These are phyloP conservation scores for Drosophila ezoana DNA, from an alignment of 2,888 invertebrate genomes.

Conservation along the genomic window DNA sequence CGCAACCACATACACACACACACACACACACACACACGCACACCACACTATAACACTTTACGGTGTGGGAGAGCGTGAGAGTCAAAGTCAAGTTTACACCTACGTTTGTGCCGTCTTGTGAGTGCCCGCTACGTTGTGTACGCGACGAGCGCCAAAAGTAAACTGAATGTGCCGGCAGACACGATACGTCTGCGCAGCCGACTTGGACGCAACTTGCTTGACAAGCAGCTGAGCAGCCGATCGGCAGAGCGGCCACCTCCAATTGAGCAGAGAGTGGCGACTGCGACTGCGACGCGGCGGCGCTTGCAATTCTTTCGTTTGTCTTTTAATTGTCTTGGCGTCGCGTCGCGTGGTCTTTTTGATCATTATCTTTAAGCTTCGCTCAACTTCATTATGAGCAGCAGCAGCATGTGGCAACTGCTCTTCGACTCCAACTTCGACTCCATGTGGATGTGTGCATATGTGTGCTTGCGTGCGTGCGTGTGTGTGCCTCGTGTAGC, in stretches of 20 bases:
- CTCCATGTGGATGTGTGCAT: background rate
- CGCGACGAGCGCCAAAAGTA: constrained; percentile 62
- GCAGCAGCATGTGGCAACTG: constrained; percentile 42
- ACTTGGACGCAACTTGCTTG: constrained; percentile 47
- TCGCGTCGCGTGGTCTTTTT: constrained; percentile 46
- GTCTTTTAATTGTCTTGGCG: constrained; percentile 67
- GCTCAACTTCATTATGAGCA: constrained; percentile 74
- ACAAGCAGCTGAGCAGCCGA: constrained; percentile 63
- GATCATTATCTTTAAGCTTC: constrained; percentile 50
- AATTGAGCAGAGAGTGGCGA: constrained; percentile 16
- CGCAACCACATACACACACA: constrained; percentile 2
- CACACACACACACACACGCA: constrained; percentile 1
- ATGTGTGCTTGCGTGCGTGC: background rate
- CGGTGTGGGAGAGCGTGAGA: constrained; percentile 54
- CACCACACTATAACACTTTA: constrained; percentile 9
- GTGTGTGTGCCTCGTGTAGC: constrained; percentile 17
- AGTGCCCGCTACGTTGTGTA: constrained; percentile 54
- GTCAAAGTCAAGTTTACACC: constrained; percentile 60
- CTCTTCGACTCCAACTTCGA: constrained; percentile 41
- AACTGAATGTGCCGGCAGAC: constrained; percentile 64
- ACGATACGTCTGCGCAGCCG: constrained; percentile 56
- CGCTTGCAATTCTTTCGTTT: constrained; percentile 64
- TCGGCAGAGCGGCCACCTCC: constrained; percentile 46
- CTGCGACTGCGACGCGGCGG: constrained; percentile 34
- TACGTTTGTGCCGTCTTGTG: constrained; percentile 19